phyloP scores from a whole-genome alignment of 2,113 vertebrate genomes.

The Arvicanthis niloticus region DNA sequence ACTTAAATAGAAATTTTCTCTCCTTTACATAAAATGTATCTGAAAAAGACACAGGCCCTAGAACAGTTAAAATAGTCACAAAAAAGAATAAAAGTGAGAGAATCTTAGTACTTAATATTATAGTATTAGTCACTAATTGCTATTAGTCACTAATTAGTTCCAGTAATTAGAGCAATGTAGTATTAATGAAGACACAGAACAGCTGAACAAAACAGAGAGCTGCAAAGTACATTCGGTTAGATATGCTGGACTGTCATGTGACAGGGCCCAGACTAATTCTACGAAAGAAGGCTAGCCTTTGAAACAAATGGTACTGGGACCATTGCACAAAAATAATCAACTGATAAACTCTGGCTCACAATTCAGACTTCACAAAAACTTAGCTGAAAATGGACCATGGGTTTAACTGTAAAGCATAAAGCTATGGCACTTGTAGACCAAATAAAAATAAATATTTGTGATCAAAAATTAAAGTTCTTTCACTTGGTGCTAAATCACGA shows the following conservation, averaged over 20 bases:
- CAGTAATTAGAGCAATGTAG: neutral
- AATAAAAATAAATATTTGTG: neutral
- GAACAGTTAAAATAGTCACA: conserved; percentile 8
- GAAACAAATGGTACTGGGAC: neutral
- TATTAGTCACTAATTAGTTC: neutral
- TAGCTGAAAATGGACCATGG: neutral
- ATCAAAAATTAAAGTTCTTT: conserved; percentile 11
- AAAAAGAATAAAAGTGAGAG: neutral
- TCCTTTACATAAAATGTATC: neutral
- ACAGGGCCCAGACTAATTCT: neutral
- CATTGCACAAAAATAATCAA: neutral
- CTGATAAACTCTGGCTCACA: neutral
- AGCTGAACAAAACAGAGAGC: neutral
- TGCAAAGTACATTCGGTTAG: neutral
- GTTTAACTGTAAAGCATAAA: neutral
- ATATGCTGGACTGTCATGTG: neutral
- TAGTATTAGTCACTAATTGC: neutral
- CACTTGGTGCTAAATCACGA: neutral
- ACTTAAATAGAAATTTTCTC: neutral
- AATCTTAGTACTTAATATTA: neutral
- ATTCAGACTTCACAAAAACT: neutral
- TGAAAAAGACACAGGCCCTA: neutral
- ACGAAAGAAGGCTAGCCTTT: neutral
- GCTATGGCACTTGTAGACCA: neutral
- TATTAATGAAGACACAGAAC: neutral